phyloP scores from a whole-genome alignment of 2,113 vertebrate genomes.

The Ctenodactylus gundi region DNA sequence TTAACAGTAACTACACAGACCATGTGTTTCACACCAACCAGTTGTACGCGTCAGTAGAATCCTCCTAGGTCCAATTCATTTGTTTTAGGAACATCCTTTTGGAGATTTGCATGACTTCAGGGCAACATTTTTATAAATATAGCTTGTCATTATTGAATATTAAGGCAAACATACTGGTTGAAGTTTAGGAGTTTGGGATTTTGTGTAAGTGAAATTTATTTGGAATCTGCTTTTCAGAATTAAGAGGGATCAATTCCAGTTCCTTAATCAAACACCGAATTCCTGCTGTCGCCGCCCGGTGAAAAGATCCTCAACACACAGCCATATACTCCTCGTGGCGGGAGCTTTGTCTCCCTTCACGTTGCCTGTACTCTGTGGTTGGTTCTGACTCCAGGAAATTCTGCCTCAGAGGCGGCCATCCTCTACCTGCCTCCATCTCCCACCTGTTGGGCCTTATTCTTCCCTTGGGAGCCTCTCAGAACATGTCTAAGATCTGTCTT shows the following conservation, averaged over 20 bases:
- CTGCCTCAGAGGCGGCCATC: background rate
- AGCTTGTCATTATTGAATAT: background rate
- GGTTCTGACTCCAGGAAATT: background rate
- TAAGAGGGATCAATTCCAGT: background rate
- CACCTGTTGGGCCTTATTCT: background rate
- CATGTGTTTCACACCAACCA: background rate
- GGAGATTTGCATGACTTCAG: background rate
- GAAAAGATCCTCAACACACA: background rate
- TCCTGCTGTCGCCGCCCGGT: background rate
- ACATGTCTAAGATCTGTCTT: background rate
- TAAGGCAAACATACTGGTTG: background rate
- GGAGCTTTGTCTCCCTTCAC: background rate
- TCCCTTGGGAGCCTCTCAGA: background rate
- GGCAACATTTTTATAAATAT: background rate
- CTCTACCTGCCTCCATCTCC: background rate
- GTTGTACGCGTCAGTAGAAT: background rate
- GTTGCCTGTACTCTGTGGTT: background rate
- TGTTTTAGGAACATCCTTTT: background rate
- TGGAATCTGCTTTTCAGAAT: constrained; percentile 6
- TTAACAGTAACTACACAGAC: background rate
- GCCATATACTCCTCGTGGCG: background rate
- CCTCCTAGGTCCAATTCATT: background rate
- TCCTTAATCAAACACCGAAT: background rate
- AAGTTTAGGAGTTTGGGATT: background rate
- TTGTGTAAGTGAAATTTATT: background rate